Percentiles rank a stretch among this genome's conserved stretches.
These are phyloP conservation scores for Drosophila borealis DNA, from an alignment of 2,888 invertebrate genomes.

Conservation along the genomic window DNA sequence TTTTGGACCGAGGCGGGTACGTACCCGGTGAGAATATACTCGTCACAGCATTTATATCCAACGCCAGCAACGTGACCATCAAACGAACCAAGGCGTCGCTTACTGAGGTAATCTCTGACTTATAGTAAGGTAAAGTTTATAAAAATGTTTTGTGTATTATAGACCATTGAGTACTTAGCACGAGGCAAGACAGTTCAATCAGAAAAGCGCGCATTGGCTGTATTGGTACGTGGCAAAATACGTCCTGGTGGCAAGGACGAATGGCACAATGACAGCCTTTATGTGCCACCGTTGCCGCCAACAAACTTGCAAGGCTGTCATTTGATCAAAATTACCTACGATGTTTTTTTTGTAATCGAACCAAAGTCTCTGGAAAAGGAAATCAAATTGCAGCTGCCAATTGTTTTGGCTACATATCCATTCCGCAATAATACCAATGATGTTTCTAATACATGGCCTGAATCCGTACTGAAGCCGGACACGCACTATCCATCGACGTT, in stretches of 20 bases:
- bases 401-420: slow-evolving; percentile 96
- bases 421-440: slow-evolving; percentile 89
- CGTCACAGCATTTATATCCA: slow-evolving; percentile 93
- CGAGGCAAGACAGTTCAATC: slow-evolving; percentile 94
- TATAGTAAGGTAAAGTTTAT: background rate
- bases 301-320: slow-evolving; percentile 97
- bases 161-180: slow-evolving; percentile 95
- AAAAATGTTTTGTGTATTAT: slow-evolving; percentile 16
- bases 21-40: slow-evolving; percentile 97
- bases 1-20: slow-evolving; percentile 96
- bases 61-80: slow-evolving; percentile 93
- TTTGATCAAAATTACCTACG: slow-evolving; percentile 96
- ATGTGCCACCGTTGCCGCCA: slow-evolving; percentile 97
- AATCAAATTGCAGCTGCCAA: slow-evolving; percentile 95
- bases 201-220: slow-evolving; percentile 93
- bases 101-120: slow-evolving; percentile 86
- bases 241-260: slow-evolving; percentile 92
- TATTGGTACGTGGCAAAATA: slow-evolving; percentile 92
- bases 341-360: slow-evolving; percentile 95
- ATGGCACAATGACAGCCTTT: slow-evolving; percentile 95
- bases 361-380: slow-evolving; percentile 96
- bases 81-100: slow-evolving; percentile 94
- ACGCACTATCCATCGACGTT: slow-evolving; percentile 97
- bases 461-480: slow-evolving; percentile 90
- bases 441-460: slow-evolving; percentile 86